phyloP scores from a whole-genome alignment of 2,113 vertebrate genomes.

The Phoxinus phoxinus region DNA sequence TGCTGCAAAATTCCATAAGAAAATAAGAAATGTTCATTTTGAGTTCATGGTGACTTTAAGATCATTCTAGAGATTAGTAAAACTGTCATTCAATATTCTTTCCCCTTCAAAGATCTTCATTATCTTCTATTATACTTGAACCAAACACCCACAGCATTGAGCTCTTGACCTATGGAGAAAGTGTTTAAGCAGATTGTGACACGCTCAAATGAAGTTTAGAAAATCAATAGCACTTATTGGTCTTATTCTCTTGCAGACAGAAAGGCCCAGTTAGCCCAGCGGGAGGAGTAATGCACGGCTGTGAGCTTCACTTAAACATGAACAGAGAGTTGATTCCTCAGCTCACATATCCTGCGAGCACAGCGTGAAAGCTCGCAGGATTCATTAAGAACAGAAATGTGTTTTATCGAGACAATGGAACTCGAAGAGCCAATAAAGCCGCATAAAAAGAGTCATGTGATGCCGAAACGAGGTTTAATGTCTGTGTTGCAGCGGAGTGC shows the following conservation, averaged over 20 bases:
- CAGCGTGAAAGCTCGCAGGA: not conserved
- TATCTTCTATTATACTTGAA: not conserved
- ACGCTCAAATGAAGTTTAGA: slow-evolving; percentile 53
- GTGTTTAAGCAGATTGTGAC: slow-evolving; percentile 23
- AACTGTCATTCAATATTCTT: not conserved
- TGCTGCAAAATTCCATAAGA: no score
- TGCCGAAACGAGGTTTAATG: not conserved
- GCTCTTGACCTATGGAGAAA: slow-evolving; percentile 3
- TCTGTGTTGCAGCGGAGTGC: not conserved
- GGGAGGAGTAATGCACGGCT: not conserved
- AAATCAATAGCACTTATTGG: slow-evolving; percentile 54
- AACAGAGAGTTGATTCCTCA: not conserved
- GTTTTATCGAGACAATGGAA: not conserved
- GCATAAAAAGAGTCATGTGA: not conserved
- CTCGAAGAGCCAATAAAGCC: not conserved
- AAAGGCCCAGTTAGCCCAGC: not conserved
- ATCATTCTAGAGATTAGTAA: not conserved
- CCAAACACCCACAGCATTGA: not conserved
- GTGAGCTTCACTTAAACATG: not conserved
- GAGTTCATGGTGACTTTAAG: no score
- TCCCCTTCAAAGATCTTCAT: not conserved
- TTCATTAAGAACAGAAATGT: slow-evolving; percentile 14
- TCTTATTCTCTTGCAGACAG: slow-evolving; percentile 30
- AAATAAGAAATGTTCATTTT: no score
- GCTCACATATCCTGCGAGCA: slow-evolving; percentile 1